Conservation (phyloP, 2,797 vertebrate species). For the Typhlichthys eigenmanni region DNA sequence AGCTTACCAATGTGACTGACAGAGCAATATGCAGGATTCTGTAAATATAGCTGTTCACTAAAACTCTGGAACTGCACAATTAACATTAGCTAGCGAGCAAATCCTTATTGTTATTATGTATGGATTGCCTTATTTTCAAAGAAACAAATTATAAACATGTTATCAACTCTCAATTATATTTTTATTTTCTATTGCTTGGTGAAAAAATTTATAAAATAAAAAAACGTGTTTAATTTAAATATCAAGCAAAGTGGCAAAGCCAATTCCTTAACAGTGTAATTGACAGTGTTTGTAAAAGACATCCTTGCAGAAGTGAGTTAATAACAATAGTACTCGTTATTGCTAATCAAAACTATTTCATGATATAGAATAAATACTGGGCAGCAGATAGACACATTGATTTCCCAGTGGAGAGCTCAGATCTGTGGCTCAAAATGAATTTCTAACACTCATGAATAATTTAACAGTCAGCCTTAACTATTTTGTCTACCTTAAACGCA, state of each 20-base stretch:
- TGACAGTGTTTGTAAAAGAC: background rate
- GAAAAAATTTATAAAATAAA: too few relatives aligned
- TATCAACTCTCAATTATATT: background rate
- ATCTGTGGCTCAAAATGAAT: constrained; percentile 68
- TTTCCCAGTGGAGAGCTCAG: constrained; percentile 68
- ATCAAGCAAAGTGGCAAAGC: background rate
- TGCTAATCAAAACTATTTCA: constrained; percentile 43
- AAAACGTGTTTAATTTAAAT: background rate
- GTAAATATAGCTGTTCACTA: too few relatives aligned
- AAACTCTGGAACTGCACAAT: too few relatives aligned
- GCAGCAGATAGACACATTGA: constrained; percentile 66
- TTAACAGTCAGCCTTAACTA: constrained; percentile 64
- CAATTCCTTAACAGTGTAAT: background rate
- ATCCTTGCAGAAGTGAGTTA: too few relatives aligned
- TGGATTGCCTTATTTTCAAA: too few relatives aligned
- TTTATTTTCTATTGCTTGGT: background rate
- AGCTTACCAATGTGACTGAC: constrained; percentile 39
- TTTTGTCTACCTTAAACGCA: constrained; percentile 56
- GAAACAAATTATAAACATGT: too few relatives aligned
- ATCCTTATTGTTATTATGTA: too few relatives aligned
- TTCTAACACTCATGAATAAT: constrained; percentile 74
- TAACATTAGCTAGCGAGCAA: too few relatives aligned
- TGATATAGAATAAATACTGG: constrained; percentile 63
- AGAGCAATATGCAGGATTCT: constrained; percentile 12
- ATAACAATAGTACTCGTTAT: too few relatives aligned